Evolutionary conservation across 1,140 invertebrate genomes (phyloP), one percentile per base, ranked within the genome.

Genomic region (Drosophila biarmipes): DNA sequence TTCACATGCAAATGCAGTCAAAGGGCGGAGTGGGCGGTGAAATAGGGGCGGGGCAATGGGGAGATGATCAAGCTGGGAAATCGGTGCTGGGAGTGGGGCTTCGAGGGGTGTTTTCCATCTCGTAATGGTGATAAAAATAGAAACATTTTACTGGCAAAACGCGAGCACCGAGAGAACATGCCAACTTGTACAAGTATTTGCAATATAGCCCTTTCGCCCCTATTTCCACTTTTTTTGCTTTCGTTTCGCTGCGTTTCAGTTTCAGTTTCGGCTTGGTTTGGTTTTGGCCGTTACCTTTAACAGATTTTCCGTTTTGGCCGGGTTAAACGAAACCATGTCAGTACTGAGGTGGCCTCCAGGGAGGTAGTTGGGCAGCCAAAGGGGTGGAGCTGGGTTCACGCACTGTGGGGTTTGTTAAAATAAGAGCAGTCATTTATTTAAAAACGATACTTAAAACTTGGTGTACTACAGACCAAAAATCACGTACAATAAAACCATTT

Each of bases 101-200:
- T 31, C 10, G 19, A 31, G 19, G 34, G 27, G 12, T 68, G n/a
- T 48, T 68, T 89, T 74, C 84, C 74, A 61, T 74, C 69, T 79
- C 84, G 71, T 89, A 87, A 87, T 87, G 84, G 73, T 89, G 84
- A 89, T 87, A 89, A 87, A 87, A 87, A 87, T 79, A 67, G 67
- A 84, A 89, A 79, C 78, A 89, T 87, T 89, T 89, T 76, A 79
- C 75, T 56, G 71, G 53, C 57, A 62, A 46, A 71, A 71, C 49
- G 66, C 66, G 66, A 69, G 48, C 74, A 69, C 43, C 43, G 55
- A 54, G 46, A 8, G 51, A 82, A 71, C 78, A 63, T 81, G 81
- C 78, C 73, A 80, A 71, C 69, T 73, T 71, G 34, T 15, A 45
- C 52, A 56, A 71, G 67, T 71, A 71, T 71, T 71, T 71, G 51